phyloP scores from a whole-genome alignment of 2,113 vertebrate species.

The Anguilla japonica region DNA sequence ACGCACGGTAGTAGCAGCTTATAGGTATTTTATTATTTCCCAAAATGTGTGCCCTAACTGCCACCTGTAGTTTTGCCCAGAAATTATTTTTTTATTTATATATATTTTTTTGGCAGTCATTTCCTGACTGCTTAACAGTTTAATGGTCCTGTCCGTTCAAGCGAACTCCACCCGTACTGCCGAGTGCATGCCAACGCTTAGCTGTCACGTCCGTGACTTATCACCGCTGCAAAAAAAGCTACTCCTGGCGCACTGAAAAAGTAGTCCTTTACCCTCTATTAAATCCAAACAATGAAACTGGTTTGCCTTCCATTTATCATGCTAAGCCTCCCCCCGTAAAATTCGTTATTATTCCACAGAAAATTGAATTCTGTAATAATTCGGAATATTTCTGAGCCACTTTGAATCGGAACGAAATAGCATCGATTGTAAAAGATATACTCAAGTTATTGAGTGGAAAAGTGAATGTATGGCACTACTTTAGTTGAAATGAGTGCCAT shows the following conservation, averaged over 20 bases:
- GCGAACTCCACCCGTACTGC: neutral
- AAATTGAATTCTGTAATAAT: neutral
- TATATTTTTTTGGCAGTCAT: neutral
- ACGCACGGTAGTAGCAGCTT: neutral
- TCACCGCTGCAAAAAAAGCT: conserved; percentile 3
- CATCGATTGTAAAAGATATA: neutral
- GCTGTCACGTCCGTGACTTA: neutral
- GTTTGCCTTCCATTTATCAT: conserved; percentile 9
- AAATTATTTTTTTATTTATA: neutral
- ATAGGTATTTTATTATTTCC: neutral
- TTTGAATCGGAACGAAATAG: neutral
- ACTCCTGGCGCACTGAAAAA: neutral
- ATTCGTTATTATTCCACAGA: neutral
- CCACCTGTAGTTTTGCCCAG: neutral
- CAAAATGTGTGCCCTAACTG: neutral
- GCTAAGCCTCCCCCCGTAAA: neutral
- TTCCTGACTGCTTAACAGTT: neutral
- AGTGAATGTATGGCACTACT: neutral
- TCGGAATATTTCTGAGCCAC: neutral
- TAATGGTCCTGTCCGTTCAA: neutral
- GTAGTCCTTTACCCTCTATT: neutral
- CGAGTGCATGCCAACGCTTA: neutral
- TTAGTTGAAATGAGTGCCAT: neutral
- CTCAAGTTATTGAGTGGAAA: neutral
- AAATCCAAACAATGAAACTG: conserved; percentile 2